A percentile compares a stretch with the other conserved stretches of the same genome.
Evolutionary conservation across 2,113 vertebrate species (phyloP).

Genomic region (Naja naja): DNA sequence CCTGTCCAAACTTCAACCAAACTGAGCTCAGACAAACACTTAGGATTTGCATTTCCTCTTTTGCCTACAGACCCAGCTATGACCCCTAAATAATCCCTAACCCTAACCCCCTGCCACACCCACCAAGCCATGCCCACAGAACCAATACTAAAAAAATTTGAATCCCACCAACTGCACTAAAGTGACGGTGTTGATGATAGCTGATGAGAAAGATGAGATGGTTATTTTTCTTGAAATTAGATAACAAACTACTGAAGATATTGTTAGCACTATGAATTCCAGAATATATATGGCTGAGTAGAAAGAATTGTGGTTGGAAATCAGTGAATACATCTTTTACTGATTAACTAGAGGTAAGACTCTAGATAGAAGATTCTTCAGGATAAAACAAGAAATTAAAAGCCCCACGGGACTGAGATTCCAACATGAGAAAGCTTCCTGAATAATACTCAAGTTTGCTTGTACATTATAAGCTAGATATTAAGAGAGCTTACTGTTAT

Average conservation of each 20-base stretch:
- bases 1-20: no score
- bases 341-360: background rate
- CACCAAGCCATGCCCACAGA: no score
- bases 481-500: background rate
- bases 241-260: background rate
- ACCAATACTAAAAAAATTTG: accelerated
- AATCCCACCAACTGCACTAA: no score
- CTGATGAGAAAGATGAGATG: background rate
- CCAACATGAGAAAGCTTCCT: background rate
- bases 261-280: background rate
- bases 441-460: background rate
- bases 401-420: background rate
- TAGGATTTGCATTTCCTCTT: no score
- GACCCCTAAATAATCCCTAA: no score
- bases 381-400: background rate
- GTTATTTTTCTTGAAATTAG: background rate
- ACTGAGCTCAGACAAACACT: no score
- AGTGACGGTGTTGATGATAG: no score
- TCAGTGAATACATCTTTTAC: background rate
- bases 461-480: background rate
- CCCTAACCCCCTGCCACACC: no score
- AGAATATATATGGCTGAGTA: background rate
- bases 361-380: background rate
- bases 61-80: no score
- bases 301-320: background rate